These are phyloP conservation scores for Orthochromis malagaraziensis DNA, from an alignment of 2,113 vertebrate genomes.

Conservation along the genomic window DNA sequence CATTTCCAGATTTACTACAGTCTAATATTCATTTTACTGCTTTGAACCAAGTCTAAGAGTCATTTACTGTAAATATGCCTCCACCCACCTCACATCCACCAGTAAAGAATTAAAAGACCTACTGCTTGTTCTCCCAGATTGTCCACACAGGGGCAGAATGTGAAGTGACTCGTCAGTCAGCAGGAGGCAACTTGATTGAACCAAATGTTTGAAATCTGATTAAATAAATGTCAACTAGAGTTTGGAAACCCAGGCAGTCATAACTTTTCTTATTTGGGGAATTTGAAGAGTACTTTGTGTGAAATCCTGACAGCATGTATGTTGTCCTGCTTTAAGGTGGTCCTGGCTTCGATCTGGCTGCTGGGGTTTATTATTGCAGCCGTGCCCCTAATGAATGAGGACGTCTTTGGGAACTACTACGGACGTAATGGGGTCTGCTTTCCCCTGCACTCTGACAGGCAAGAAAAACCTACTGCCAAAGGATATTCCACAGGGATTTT, in stretches of 20 bases:
- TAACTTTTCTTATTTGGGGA: background rate
- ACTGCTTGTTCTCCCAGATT: background rate
- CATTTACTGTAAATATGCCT: background rate
- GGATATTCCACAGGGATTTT: conserved; percentile 83
- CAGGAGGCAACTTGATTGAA: background rate
- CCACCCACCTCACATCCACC: background rate
- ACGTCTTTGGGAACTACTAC: conserved; percentile 82
- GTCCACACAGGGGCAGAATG: background rate
- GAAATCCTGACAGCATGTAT: background rate
- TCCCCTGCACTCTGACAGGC: conserved; percentile 78
- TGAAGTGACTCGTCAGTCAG: background rate
- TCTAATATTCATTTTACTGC: background rate
- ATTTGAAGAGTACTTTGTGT: background rate
- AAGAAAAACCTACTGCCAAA: conserved; percentile 75
- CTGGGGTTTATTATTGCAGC: conserved; percentile 75
- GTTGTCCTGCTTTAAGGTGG: background rate
- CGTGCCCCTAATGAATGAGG: conserved; percentile 74
- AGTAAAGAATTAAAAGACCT: background rate
- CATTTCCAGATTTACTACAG: background rate
- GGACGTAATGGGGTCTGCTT: conserved; percentile 83
- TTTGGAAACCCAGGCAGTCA: background rate
- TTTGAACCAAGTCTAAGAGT: background rate
- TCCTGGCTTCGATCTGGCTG: conserved; percentile 74
- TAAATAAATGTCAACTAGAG: background rate
- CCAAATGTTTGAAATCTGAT: background rate